Evolutionary conservation across 2,797 vertebrate species (phyloP), one percentile per base, ranked within the genome.

Genomic region (Euthynnus affinis): DNA sequence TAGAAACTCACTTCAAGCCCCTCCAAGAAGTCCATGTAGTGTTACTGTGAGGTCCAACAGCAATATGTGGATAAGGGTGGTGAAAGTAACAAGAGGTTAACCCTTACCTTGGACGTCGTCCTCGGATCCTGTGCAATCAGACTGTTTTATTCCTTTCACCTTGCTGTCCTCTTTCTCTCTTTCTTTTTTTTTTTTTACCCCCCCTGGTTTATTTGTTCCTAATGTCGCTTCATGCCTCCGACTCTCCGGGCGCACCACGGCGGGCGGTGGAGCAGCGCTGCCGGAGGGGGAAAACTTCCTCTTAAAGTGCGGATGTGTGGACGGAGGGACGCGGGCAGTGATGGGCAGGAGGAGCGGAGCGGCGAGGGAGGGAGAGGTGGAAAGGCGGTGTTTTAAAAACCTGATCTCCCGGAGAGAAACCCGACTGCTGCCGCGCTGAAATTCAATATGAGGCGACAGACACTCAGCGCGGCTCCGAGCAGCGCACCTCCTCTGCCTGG

Each of bases 371-470:
- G 2, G 7, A 6, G 27, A 46, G 37, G 9, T 5, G 44, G 37
- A 40, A 6, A 25, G 34, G 34, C 29, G 12, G 29, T 29, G 34
- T 66, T 44, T 48, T 29, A 51, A 78, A 87, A 78, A 87, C 80
- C 85, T 55, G 89, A 89, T 86, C 87, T 78, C 81, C 64, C 32
- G 74, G 48, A 57, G 69, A 84, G 84, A 85, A 83, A 87, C 79
- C 74, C 67, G 71, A 79, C 77, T 71, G 78, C 71, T 66, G 80
- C 77, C 51, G 76, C 77, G 82, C 55, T 59, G 87, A 80, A 82
- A 91, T 10, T 72, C 83, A 76, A 89, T 75, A 20, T 49, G 76
- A 78, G 78, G 80, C 76, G 83, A 82, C 82, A 83, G 88, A 82
- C 85, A 53, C 18, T 0, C 18, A 74, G 81, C 82, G 84, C 52